Base-by-base conservation (phyloP, 1,140 invertebrate genomes). In the Drosophila orosa region DNA sequence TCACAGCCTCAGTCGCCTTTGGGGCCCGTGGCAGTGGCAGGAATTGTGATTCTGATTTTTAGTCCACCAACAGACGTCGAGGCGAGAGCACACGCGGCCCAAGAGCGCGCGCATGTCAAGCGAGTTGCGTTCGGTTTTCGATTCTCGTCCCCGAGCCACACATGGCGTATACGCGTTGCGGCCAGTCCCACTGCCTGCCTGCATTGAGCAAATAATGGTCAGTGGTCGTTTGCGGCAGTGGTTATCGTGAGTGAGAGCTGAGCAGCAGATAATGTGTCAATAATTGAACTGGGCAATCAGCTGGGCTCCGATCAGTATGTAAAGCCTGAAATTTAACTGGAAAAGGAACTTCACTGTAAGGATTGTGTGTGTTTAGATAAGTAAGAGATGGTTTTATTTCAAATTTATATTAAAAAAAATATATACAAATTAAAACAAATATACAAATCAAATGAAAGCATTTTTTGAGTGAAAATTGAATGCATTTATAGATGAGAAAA, bases 151-250 rank as follows among this genome's bases (percentile, higher is more conserved):
- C 31, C 39, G 61, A 55, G 77, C 56, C 61, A 42, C 55, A 63
- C 66, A 83, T 80, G 73, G 75, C 84, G 83, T 83, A 89, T 83
- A 87, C 83, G 83, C 72, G 75, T 56, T 79, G 56, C 52, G 68
- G 65, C 33, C 33, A 54, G 22, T 58, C 27, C 27, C 33, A 74
- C 37, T 48, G 47, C 25, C 48, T 55, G 58, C 50, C 29, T 74
- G 61, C 61, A 57, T 39, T 71, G 42, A 72, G 65, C 57, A 33
- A 76, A 76, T 68, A 61, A 73, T 74, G 69, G 71, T 55, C 58
- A 48, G 69, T 45, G 67, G 68, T 52, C 72, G 47, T 67, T 17
- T 66, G 60, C 65, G 39, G 60, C 27, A 45, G 42, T 15, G 65
- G 52, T 24, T 35, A 42, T 47, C 25, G 58, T 33, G 65, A 37